Evolutionary conservation across 2,797 vertebrate genomes (phyloP).

Genomic region (Sandelia bainsii): DNA sequence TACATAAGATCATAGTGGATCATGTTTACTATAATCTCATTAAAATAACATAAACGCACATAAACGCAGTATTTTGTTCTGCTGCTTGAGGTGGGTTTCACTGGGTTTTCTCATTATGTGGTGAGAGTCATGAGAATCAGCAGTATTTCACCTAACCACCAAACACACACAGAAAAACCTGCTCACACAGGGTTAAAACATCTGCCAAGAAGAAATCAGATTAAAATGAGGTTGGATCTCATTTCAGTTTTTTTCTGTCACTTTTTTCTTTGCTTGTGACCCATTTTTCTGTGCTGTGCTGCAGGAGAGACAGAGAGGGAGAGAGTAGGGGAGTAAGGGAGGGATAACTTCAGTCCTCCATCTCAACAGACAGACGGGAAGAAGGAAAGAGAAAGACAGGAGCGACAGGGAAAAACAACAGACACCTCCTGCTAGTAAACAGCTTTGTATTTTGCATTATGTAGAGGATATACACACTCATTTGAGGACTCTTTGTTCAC

Average conservation of each 20-base stretch:
- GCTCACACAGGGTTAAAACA: conserved; percentile 72
- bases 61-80: conserved; percentile 1
- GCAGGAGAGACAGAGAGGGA: conserved; percentile 52
- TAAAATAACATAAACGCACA: background rate
- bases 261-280: conserved; percentile 78
- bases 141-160: conserved; percentile 30
- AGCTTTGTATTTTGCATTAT: conserved; percentile 55
- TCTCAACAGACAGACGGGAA: conserved; percentile 45
- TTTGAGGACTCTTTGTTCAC: conserved; percentile 52
- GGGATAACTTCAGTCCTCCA: conserved; percentile 63
- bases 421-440: conserved; percentile 51
- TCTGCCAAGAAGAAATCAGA: conserved; percentile 75
- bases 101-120: conserved; percentile 16
- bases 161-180: conserved; percentile 22
- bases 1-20: background rate
- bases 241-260: conserved; percentile 74
- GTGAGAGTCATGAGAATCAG: conserved; percentile 28
- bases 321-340: conserved; percentile 37
- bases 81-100: background rate
- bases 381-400: conserved; percentile 46
- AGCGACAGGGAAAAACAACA: conserved; percentile 30
- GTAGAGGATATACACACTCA: conserved; percentile 49
- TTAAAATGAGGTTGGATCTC: conserved; percentile 80
- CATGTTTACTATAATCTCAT: background rate
- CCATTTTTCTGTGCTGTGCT: conserved; percentile 78